These are phyloP conservation scores for Macquaria ambigua DNA, from an alignment of 2,113 vertebrate species.

Conservation along the genomic window DNA sequence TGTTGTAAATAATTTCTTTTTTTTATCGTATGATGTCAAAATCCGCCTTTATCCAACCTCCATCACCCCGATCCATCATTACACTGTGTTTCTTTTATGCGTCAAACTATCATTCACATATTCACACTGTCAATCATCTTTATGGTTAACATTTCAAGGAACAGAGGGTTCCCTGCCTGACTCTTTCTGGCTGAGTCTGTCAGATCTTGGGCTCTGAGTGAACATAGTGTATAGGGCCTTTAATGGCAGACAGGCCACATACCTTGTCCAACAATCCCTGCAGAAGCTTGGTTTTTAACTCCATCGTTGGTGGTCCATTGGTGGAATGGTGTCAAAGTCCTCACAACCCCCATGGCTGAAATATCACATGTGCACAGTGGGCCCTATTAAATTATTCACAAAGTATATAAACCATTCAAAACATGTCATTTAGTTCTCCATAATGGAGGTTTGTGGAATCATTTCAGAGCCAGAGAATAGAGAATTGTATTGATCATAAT, in stretches of 20 bases:
- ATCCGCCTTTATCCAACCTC: slow-evolving; percentile 51
- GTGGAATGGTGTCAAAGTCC: slow-evolving; percentile 2
- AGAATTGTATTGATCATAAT: slow-evolving; percentile 10
- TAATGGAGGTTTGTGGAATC: slow-evolving; percentile 18
- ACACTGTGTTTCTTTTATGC: slow-evolving; percentile 64
- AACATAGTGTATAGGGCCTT: slow-evolving; percentile 43
- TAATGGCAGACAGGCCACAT: slow-evolving; percentile 41
- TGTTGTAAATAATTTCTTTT: slow-evolving; percentile 68
- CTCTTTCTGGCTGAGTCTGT: slow-evolving; percentile 37
- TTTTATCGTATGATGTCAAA: slow-evolving; percentile 62
- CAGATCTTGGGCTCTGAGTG: slow-evolving; percentile 46
- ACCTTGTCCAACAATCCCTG: slow-evolving; percentile 41
- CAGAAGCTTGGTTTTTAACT: slow-evolving; percentile 35
- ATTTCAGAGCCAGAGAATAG: neutral
- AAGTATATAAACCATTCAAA: slow-evolving; percentile 40
- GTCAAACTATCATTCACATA: slow-evolving; percentile 70
- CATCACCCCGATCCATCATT: slow-evolving; percentile 62
- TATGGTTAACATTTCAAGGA: slow-evolving; percentile 67
- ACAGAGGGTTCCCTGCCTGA: slow-evolving; percentile 21
- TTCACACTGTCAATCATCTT: slow-evolving; percentile 76
- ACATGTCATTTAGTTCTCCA: neutral
- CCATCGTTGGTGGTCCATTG: slow-evolving; percentile 29
- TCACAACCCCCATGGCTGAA: neutral
- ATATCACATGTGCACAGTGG: slow-evolving; percentile 25
- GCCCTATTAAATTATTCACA: slow-evolving; percentile 37